phyloP scores from a whole-genome alignment of 2,113 vertebrate species.

The Sinocyclocheilus anophthalmus region DNA sequence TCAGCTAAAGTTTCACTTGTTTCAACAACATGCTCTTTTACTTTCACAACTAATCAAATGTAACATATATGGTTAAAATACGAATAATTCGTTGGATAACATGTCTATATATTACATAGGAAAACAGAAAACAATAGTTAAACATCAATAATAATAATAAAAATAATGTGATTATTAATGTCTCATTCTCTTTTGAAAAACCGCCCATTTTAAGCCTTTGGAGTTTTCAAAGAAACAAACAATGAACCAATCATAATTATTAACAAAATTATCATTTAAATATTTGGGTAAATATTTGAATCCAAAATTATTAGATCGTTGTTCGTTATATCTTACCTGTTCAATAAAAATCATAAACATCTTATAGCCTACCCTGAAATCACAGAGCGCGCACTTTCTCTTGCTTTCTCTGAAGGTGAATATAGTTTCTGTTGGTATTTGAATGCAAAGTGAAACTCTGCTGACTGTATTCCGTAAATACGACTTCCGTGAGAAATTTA shows the following conservation, averaged over 20 bases:
- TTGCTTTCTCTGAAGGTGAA: background rate
- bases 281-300: background rate
- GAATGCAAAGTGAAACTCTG: background rate
- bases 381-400: background rate
- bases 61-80: background rate
- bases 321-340: too few relatives aligned
- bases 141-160: background rate
- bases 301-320: background rate
- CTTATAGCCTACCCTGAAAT: background rate
- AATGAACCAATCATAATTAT: background rate
- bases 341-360: background rate
- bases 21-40: background rate
- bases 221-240: background rate
- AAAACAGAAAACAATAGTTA: background rate
- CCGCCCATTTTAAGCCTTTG: background rate
- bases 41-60: background rate
- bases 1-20: background rate
- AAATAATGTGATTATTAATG: slow-evolving; percentile 43
- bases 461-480: too few relatives aligned
- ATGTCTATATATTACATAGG: background rate
- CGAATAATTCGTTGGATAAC: background rate
- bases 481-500: background rate
- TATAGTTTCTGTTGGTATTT: background rate
- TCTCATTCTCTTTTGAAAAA: slow-evolving; percentile 10
- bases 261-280: background rate